phyloP scores from a whole-genome alignment of 2,797 vertebrate genomes.

The Denticeps clupeoides region DNA sequence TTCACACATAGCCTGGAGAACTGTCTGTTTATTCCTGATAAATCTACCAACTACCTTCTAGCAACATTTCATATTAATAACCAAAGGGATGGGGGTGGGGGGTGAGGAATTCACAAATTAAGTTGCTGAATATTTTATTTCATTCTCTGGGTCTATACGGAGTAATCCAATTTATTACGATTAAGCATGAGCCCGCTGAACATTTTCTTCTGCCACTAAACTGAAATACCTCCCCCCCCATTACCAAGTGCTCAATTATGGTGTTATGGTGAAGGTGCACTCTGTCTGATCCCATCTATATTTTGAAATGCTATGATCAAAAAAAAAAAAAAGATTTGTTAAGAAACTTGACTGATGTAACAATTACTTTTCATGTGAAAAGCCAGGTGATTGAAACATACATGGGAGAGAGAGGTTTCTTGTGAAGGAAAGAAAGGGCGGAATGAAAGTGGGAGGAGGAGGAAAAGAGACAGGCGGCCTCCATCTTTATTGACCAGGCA shows the following conservation, averaged over 20 bases:
- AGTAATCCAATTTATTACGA: conserved; percentile 41
- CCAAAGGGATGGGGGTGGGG: conserved; percentile 26
- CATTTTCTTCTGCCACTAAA: conserved; percentile 22
- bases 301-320: neutral
- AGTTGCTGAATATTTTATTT: conserved; percentile 39
- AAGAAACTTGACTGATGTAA: neutral
- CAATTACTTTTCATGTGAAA: neutral
- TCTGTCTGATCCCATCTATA: conserved; percentile 1
- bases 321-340: neutral
- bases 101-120: conserved; percentile 30
- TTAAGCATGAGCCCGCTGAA: conserved; percentile 30
- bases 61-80: conserved; percentile 46
- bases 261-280: conserved; percentile 9
- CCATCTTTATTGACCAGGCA: neutral
- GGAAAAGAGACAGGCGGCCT: neutral
- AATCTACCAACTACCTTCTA: conserved; percentile 38
- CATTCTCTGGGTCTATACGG: conserved; percentile 21
- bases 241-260: conserved; percentile 8
- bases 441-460: neutral
- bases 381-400: neutral
- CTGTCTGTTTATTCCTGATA: conserved; percentile 52
- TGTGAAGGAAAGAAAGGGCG: neutral
- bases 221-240: conserved; percentile 11
- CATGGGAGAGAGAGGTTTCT: neutral
- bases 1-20: conserved; percentile 37